phyloP scores from a whole-genome alignment of 2,113 vertebrate genomes.

The Maccullochella peelii region DNA sequence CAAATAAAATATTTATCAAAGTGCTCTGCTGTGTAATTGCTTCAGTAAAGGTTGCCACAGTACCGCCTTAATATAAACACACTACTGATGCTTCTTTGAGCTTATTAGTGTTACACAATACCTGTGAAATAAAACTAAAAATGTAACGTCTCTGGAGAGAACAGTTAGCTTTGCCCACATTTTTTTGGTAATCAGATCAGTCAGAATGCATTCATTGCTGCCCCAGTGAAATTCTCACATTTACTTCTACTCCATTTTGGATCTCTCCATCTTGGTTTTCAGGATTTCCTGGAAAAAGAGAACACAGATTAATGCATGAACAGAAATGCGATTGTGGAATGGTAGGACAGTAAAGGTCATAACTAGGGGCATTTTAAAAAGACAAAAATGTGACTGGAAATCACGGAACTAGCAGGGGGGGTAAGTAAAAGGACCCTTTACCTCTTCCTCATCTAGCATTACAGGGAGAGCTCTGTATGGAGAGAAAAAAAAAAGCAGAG shows the following conservation, averaged over 20 bases:
- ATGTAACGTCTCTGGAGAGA: slow-evolving; percentile 39
- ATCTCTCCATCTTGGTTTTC: slow-evolving; percentile 85
- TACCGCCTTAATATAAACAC: neutral
- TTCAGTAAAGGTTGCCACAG: neutral
- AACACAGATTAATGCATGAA: neutral
- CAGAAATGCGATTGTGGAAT: slow-evolving; percentile 12
- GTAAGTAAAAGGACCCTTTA: slow-evolving; percentile 55
- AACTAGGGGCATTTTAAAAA: slow-evolving; percentile 23
- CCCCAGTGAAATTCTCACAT: slow-evolving; percentile 36
- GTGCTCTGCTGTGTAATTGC: slow-evolving; percentile 15
- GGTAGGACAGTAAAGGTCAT: neutral
- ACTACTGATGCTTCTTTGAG: slow-evolving; percentile 12
- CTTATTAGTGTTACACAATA: slow-evolving; percentile 23
- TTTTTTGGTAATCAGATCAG: slow-evolving; percentile 50
- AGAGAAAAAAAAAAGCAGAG: neutral
- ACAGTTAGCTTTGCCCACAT: slow-evolving; percentile 42
- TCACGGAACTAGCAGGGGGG: slow-evolving; percentile 44
- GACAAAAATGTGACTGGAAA: slow-evolving; percentile 32
- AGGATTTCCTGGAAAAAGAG: slow-evolving; percentile 78
- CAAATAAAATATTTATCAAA: slow-evolving; percentile 39
- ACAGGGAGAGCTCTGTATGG: slow-evolving; percentile 81
- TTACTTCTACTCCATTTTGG: slow-evolving; percentile 83
- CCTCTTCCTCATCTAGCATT: slow-evolving; percentile 85
- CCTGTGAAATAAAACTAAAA: slow-evolving; percentile 20
- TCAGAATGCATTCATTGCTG: slow-evolving; percentile 39